Evolutionary conservation across 2,113 vertebrate genomes (phyloP).

Genomic region (Brienomyrus brachyistius): DNA sequence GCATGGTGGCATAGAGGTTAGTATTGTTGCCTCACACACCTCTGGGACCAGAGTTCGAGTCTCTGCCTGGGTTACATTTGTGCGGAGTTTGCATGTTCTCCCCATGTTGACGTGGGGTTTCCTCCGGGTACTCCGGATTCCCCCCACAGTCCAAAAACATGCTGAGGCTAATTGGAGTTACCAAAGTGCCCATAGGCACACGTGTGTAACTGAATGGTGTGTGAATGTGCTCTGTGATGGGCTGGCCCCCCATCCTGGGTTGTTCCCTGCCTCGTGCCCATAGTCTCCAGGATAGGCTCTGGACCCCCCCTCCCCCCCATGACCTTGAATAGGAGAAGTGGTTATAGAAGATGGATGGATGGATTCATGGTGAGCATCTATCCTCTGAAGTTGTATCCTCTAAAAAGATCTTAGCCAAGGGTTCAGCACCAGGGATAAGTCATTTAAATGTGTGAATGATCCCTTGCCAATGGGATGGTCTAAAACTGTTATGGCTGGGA

Average conservation of each 20-base stretch:
- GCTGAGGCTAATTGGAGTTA: too few relatives aligned
- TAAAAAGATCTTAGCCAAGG: neutral
- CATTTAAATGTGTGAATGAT: neutral
- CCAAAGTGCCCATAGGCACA: too few relatives aligned
- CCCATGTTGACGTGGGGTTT: too few relatives aligned
- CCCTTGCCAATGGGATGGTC: neutral
- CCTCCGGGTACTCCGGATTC: too few relatives aligned
- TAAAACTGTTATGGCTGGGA: neutral
- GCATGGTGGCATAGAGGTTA: neutral
- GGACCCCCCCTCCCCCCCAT: too few relatives aligned
- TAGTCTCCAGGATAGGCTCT: neutral
- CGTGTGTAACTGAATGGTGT: too few relatives aligned
- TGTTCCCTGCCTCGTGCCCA: neutral
- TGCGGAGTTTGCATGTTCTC: neutral
- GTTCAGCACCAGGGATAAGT: neutral
- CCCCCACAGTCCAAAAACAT: too few relatives aligned
- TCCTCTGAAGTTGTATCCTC: neutral
- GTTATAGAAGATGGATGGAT: neutral
- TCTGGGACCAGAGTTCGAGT: neutral
- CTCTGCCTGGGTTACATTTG: neutral
- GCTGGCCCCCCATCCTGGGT: neutral
- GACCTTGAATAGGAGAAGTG: neutral
- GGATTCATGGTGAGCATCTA: neutral
- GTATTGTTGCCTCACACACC: neutral
- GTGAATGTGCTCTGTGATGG: too few relatives aligned